Evolutionary conservation across 2,888 invertebrate genomes (phyloP).

Genomic region (Melinaea marsaeus): DNA sequence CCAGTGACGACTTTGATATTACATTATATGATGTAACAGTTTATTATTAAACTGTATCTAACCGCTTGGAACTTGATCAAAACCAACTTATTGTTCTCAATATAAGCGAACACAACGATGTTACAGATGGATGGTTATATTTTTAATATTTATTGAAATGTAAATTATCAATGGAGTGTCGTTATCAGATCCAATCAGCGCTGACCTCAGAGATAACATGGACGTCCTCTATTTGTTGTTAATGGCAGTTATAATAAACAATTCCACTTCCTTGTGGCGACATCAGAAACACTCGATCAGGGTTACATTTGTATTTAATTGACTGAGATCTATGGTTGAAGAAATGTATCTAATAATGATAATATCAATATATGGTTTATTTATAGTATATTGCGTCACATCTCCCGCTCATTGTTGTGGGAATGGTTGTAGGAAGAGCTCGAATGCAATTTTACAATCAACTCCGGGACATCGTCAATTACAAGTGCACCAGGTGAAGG

Average conservation of each 20-base stretch:
- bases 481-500: constrained; percentile 34
- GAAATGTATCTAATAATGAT: neutral
- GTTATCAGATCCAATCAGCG: constrained; percentile 25
- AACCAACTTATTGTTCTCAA: too few species aligned
- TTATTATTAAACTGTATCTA: constrained; percentile 13
- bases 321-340: constrained; percentile 1
- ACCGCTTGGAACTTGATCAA: constrained; percentile 1
- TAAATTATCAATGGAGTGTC: constrained; percentile 23
- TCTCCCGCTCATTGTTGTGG: constrained; percentile 18
- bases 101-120: too few species aligned
- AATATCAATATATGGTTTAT: constrained; percentile 3
- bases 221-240: constrained; percentile 28
- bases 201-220: constrained; percentile 35
- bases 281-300: constrained; percentile 12
- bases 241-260: constrained; percentile 19
- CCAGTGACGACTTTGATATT: constrained; percentile 31
- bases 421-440: constrained; percentile 29
- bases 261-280: constrained; percentile 23
- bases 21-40: constrained; percentile 29
- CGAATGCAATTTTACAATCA: constrained; percentile 45
- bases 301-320: constrained; percentile 1
- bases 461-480: constrained; percentile 36
- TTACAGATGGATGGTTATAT: neutral
- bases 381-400: constrained; percentile 18
- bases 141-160: constrained; percentile 1